Base-by-base conservation (phyloP, 64 coral and sea anemone species). In the Anthopleura sola region DNA sequence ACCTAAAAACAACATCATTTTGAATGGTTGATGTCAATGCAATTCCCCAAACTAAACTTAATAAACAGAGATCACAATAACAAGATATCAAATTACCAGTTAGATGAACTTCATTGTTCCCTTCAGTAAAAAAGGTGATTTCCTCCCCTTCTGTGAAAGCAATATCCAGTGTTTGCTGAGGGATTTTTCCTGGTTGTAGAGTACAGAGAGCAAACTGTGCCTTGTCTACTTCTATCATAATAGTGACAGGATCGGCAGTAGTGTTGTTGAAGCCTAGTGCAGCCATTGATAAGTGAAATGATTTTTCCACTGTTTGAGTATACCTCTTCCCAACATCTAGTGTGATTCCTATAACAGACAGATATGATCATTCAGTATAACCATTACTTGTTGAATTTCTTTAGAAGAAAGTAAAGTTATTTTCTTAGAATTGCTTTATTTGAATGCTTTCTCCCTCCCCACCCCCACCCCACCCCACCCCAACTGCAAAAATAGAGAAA, bases 141-240 rank as follows among this genome's bases (percentile, higher is more conserved):
- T 94, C 97, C 82, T 99, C 97, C 55, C 97, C 97, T 89, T 99
- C 97, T 68, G 97, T 99, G 55, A 99, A 99, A 68, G 87, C 87
- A 87, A 94, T 94, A 38, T 99, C 90, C 17, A 99, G 88, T 15
- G 90, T 77, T 23, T 99, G 97, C 38, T 99, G 97, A 19, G 97
- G 97, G 66, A 99, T 99, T 86, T 94, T 99, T 24, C 90, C 93
- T 62, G 92, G 86, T 17, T 94, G 83, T 8, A 99, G 24, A 54
- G 97, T 99, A 83, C 97, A 99, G 13, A 99, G 79, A 37, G 92
- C 92, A 91, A 94, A 99, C 38, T 91, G 87, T 26, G 97, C 97
- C 69, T 92, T 99, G 39, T 99, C 97, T 5, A 99, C 97, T 60
- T 99, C 97, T 60, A 92, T 92, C 97, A 99, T 99, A 0, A 99